Evolutionary conservation across 2,888 invertebrate genomes (phyloP).

Genomic region (Rhimphoctona megacephalus): DNA sequence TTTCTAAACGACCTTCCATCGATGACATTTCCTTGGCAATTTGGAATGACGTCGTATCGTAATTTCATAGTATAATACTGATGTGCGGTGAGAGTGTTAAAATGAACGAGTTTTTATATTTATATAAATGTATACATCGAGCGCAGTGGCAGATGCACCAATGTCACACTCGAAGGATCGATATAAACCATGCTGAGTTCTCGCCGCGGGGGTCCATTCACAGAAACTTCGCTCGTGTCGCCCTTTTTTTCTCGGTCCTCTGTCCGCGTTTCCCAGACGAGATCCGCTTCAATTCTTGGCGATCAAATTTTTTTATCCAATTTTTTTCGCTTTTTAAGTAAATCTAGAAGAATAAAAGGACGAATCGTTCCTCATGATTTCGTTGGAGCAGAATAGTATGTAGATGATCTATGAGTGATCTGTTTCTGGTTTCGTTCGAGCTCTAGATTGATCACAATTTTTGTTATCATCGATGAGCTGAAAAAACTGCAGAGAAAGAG

Average conservation of each 20-base stretch:
- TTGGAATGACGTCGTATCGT: background rate
- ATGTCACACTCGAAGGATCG: conserved; percentile 79
- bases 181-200: conserved; percentile 53
- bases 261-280: conserved; percentile 15
- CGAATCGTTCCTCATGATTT: background rate
- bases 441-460: conserved; percentile 3
- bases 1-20: conserved; percentile 8
- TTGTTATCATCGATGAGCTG: background rate
- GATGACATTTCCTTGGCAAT: conserved; percentile 20
- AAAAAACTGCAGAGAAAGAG: background rate
- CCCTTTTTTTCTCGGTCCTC: conserved; percentile 41
- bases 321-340: conserved; percentile 20
- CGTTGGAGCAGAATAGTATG: background rate
- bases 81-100: background rate
- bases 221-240: conserved; percentile 18
- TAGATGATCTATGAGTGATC: conserved; percentile 10
- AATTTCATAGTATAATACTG: conserved; percentile 7
- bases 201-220: conserved; percentile 61
- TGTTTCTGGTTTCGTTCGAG: background rate
- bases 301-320: conserved; percentile 20
- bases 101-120: conserved; percentile 22
- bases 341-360: background rate
- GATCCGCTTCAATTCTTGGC: conserved; percentile 9
- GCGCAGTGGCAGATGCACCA: conserved; percentile 76
- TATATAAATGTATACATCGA: background rate